Conservation (phyloP, 2,888 invertebrate species). For the Thalpophila matura region DNA sequence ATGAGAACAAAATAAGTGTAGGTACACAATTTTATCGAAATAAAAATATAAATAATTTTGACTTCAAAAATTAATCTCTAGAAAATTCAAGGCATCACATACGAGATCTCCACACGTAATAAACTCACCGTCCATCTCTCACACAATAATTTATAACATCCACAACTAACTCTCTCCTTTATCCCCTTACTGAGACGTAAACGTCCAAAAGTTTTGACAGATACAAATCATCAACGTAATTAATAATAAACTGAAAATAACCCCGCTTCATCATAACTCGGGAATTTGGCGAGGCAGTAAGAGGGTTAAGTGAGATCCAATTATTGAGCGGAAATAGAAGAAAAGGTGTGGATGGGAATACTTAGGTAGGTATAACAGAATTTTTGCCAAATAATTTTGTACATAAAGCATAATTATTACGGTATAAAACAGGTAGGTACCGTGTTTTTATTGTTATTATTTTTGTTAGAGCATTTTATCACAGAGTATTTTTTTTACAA, state of each 20-base stretch:
- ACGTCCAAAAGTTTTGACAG: conserved; percentile 62
- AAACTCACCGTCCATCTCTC: conserved; percentile 23
- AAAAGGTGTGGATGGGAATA: no score
- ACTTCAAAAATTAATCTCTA: neutral
- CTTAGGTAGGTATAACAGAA: no score
- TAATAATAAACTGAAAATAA: conserved; percentile 62
- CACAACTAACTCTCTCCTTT: conserved; percentile 30
- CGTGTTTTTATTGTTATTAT: no score
- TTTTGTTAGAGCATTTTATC: no score
- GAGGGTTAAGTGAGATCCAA: conserved; percentile 41
- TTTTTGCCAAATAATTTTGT: neutral
- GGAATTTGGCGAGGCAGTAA: conserved; percentile 39
- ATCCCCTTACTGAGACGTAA: conserved; percentile 44
- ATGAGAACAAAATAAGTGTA: neutral
- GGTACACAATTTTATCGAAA: no score
- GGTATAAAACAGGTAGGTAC: no score
- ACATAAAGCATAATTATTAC: no score
- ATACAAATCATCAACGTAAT: conserved; percentile 64
- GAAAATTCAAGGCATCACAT: neutral
- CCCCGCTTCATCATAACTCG: conserved; percentile 51
- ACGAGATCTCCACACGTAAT: conserved; percentile 19
- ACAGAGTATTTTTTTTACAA: no score
- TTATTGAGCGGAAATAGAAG: conserved; percentile 16
- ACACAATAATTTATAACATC: conserved; percentile 39
- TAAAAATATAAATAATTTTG: neutral